These are phyloP conservation scores for Meloe dianella DNA, from an alignment of 2,888 invertebrate species.

Conservation along the genomic window DNA sequence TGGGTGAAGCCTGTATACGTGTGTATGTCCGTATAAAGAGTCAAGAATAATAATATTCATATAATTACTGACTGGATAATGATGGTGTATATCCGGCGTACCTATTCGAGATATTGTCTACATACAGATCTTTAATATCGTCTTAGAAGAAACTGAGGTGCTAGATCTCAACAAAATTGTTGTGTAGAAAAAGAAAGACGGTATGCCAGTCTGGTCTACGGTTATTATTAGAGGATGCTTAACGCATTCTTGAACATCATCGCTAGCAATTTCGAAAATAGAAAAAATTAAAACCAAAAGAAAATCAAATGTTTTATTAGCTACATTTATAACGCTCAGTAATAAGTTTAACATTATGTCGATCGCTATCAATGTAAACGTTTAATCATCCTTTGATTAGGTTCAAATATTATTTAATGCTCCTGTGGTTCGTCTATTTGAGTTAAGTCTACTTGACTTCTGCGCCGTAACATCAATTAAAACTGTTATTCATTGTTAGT, in stretches of 20 bases:
- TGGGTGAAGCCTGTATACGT: background rate
- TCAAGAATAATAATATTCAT: background rate
- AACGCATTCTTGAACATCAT: background rate
- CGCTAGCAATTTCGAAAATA: background rate
- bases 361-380: too few species aligned
- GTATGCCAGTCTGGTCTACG: too few species aligned
- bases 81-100: slow-evolving; percentile 5
- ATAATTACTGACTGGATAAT: slow-evolving; percentile 3
- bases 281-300: background rate
- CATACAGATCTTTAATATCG: background rate
- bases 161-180: background rate
- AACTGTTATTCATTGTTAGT: too few species aligned
- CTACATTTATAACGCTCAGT: too few species aligned
- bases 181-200: background rate
- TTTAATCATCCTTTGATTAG: too few species aligned
- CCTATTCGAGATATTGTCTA: too few species aligned
- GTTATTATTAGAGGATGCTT: background rate
- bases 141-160: background rate
- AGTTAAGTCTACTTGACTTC: too few species aligned
- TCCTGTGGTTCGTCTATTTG: too few species aligned
- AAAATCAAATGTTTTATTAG: too few species aligned
- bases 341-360: too few species aligned
- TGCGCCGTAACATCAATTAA: too few species aligned
- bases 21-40: background rate
- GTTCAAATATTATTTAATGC: too few species aligned